These are phyloP conservation scores for Ashinkailepas kermadecensis DNA, from an alignment of 2,888 invertebrate genomes.

Conservation along the genomic window DNA sequence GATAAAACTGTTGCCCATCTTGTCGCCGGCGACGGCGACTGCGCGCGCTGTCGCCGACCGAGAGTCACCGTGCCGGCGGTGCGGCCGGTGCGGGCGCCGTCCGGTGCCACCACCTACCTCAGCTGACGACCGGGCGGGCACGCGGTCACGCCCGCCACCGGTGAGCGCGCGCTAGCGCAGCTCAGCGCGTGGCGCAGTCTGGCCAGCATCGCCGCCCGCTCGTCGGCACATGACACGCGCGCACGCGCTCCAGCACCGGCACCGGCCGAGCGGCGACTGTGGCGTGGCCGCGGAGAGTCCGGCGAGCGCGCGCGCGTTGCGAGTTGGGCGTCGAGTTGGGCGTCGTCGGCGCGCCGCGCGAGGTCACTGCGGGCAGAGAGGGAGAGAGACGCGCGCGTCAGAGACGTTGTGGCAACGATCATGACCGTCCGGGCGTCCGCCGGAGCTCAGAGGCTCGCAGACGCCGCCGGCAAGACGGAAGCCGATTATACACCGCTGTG, in stretches of 20 bases:
- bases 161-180: constrained; percentile 2
- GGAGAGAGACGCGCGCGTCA: neutral
- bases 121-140: neutral
- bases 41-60: neutral
- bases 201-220: neutral
- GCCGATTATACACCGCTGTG: neutral
- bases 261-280: neutral
- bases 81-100: neutral
- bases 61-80: too few relatives aligned
- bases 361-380: neutral
- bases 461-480: neutral
- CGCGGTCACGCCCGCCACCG: neutral
- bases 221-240: neutral
- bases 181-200: neutral
- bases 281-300: neutral
- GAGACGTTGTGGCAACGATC: neutral
- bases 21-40: neutral
- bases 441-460: neutral
- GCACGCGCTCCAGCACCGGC: neutral
- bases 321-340: neutral
- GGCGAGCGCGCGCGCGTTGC: neutral
- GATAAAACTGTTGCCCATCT: constrained; percentile 20
- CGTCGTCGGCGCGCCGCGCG: neutral
- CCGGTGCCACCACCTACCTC: neutral
- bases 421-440: neutral